These are phyloP conservation scores for Micromys minutus DNA, from an alignment of 2,113 vertebrate genomes.

Conservation along the genomic window DNA sequence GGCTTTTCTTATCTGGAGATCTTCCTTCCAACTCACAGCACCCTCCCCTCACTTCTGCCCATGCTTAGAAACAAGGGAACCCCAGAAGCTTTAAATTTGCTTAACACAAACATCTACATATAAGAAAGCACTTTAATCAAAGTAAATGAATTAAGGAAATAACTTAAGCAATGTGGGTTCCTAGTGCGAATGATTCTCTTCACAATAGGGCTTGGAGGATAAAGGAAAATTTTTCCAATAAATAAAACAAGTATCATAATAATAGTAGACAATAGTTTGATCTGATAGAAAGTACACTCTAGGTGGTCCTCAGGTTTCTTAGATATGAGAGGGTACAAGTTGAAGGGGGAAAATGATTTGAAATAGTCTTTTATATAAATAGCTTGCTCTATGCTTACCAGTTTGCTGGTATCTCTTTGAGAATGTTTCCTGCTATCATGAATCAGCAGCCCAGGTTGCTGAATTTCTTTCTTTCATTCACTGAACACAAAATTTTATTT, in stretches of 20 bases:
- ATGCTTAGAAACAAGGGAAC: background rate
- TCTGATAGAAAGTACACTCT: background rate
- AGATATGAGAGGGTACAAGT: background rate
- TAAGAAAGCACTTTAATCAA: background rate
- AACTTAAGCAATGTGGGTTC: background rate
- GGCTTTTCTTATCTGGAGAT: background rate
- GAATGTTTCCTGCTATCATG: background rate
- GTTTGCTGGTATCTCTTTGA: background rate
- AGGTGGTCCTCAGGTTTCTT: background rate
- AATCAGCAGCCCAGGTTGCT: background rate
- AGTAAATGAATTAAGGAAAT: background rate
- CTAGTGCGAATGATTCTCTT: background rate
- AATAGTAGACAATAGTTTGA: background rate
- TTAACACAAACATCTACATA: background rate
- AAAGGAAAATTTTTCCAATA: background rate
- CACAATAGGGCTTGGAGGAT: background rate
- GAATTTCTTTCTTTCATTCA: background rate
- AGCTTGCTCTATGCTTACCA: background rate
- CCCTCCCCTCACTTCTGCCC: background rate
- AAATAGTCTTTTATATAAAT: background rate
- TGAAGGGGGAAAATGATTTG: background rate
- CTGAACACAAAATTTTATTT: background rate
- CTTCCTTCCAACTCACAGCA: background rate
- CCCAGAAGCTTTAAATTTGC: background rate
- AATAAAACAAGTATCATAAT: background rate